Conservation (phyloP, 2,888 invertebrate genomes). For the Nemotelus nigrinus region DNA sequence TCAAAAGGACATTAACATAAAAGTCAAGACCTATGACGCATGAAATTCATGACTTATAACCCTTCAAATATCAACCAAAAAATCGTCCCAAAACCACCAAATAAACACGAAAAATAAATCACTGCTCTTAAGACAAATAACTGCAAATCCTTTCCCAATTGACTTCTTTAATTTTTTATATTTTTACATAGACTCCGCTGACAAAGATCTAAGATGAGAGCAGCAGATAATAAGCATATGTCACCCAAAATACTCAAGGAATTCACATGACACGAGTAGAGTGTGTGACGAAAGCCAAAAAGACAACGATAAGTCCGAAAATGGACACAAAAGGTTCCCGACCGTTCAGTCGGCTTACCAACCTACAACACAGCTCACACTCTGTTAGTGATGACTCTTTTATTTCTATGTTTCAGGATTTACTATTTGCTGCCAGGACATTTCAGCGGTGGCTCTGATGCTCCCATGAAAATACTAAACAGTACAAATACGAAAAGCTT, state of each 20-base stretch:
- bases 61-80: too few species aligned
- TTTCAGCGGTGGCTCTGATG: conserved; percentile 19
- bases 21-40: too few species aligned
- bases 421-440: conserved; percentile 25
- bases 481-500: conserved; percentile 19
- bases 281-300: not conserved
- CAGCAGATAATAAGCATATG: conserved; percentile 43
- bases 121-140: conserved; percentile 26
- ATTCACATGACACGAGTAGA: conserved; percentile 5
- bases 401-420: conserved; percentile 16
- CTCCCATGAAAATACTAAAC: conserved; percentile 12
- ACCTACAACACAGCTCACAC: conserved; percentile 10
- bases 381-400: conserved; percentile 10
- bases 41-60: too few species aligned
- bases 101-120: not conserved
- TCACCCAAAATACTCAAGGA: conserved; percentile 16
- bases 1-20: too few species aligned
- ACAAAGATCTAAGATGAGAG: conserved; percentile 13
- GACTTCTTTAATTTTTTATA: conserved; percentile 40
- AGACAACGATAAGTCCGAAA: conserved; percentile 10
- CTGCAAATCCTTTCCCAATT: conserved; percentile 31
- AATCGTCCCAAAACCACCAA: too few species aligned
- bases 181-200: not conserved
- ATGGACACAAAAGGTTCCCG: not conserved
- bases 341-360: not conserved